Conservation (phyloP, 1,140 invertebrate species). For the Drosophila malerkotliana region DNA sequence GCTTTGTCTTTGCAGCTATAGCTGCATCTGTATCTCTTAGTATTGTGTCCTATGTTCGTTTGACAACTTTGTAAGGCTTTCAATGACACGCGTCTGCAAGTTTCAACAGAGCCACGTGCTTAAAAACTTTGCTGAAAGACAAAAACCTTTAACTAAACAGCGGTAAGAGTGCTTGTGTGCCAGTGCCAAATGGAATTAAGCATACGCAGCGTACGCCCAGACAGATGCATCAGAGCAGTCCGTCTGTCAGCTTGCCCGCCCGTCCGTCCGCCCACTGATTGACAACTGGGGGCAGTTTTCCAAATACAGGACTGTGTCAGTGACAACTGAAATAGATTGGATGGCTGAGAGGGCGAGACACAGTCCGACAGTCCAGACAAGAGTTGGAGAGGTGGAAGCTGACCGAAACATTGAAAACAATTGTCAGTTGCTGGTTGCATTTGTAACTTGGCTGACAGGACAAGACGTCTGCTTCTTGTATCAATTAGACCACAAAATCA, state of each 20-base stretch:
- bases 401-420: slow-evolving; percentile 77
- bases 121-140: slow-evolving; percentile 63
- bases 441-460: slow-evolving; percentile 64
- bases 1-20: slow-evolving; percentile 12
- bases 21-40: not conserved
- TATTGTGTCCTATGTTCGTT: slow-evolving; percentile 11
- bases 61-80: slow-evolving; percentile 73
- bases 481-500: slow-evolving; percentile 76
- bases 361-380: not conserved
- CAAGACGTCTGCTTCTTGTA: slow-evolving; percentile 57
- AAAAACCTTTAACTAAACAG: slow-evolving; percentile 73
- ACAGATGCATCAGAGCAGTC: slow-evolving; percentile 27
- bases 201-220: slow-evolving; percentile 61
- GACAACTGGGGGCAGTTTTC: slow-evolving; percentile 42
- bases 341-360: slow-evolving; percentile 13
- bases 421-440: slow-evolving; percentile 72
- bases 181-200: slow-evolving; percentile 53
- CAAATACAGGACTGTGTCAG: slow-evolving; percentile 28
- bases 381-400: slow-evolving; percentile 12
- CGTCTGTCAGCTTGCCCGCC: not conserved
- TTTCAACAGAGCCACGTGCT: slow-evolving; percentile 68
- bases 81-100: slow-evolving; percentile 66
- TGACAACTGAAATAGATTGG: slow-evolving; percentile 73
- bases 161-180: slow-evolving; percentile 5
- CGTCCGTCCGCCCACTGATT: slow-evolving; percentile 45